A percentile compares a stretch with the other conserved stretches of the same genome.
These are phyloP conservation scores for Oreotrochilus melanogaster DNA, from an alignment of 2,113 vertebrate species.

Conservation along the genomic window DNA sequence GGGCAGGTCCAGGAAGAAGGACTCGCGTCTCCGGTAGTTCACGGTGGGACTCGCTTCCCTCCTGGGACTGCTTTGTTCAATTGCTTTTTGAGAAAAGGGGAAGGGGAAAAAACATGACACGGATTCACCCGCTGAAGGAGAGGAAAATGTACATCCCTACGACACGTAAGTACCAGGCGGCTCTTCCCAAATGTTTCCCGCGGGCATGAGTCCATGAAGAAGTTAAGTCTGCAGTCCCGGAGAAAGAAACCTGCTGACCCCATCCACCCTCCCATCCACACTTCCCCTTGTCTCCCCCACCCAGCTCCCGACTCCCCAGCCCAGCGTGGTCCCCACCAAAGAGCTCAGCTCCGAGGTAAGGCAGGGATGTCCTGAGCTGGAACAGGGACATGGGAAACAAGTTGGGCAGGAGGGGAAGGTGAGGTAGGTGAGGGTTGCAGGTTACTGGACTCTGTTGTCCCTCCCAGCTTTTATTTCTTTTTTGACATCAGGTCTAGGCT, in stretches of 20 bases:
- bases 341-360: neutral
- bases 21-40: neutral
- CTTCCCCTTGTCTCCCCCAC: neutral
- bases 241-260: neutral
- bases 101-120: neutral
- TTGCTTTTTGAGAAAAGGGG: neutral
- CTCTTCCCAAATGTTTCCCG: neutral
- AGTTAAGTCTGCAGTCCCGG: constrained; percentile 51
- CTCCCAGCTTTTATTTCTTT: neutral
- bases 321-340: neutral
- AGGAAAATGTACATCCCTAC: constrained; percentile 30
- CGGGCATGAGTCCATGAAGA: constrained; percentile 30
- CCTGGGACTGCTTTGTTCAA: neutral
- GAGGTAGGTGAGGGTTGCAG: neutral
- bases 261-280: no score
- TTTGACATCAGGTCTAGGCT: neutral
- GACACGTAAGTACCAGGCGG: constrained; percentile 60
- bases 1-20: neutral
- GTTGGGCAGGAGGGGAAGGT: neutral
- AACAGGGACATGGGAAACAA: neutral
- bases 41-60: neutral
- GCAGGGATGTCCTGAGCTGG: neutral
- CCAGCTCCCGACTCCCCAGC: neutral
- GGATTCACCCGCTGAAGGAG: constrained; percentile 7
- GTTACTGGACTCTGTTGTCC: neutral